phyloP scores from a whole-genome alignment of 1,140 invertebrate genomes.

The Protaetia brevitarsis region DNA sequence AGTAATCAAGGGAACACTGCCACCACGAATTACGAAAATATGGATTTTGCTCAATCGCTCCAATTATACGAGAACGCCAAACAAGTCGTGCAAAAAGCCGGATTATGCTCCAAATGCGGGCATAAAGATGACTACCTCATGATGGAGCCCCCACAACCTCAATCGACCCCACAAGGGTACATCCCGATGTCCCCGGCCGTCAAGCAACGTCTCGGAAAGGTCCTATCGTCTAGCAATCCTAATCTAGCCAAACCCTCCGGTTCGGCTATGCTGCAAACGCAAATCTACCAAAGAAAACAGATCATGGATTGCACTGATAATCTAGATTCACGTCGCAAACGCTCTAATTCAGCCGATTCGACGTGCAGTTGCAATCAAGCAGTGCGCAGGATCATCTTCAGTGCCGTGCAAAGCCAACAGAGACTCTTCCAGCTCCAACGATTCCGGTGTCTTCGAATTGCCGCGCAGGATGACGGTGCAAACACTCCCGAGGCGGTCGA shows the following conservation, averaged over 20 bases:
- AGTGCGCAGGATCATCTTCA: slow-evolving; percentile 68
- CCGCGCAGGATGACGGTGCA: slow-evolving; percentile 47
- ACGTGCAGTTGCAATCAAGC: slow-evolving; percentile 51
- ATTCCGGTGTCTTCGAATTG: slow-evolving; percentile 76
- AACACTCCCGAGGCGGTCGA: slow-evolving; percentile 67
- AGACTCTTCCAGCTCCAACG: slow-evolving; percentile 80
- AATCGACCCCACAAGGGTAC: slow-evolving; percentile 56
- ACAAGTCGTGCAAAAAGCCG: slow-evolving; percentile 51
- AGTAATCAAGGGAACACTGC: not conserved
- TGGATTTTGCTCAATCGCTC: slow-evolving; percentile 72
- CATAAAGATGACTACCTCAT: slow-evolving; percentile 67
- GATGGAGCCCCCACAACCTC: slow-evolving; percentile 59
- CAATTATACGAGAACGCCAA: slow-evolving; percentile 76
- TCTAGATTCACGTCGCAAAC: slow-evolving; percentile 53
- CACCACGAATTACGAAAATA: slow-evolving; percentile 67
- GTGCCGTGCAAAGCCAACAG: slow-evolving; percentile 74
- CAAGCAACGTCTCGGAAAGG: slow-evolving; percentile 51
- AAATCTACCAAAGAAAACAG: slow-evolving; percentile 59
- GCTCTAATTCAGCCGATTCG: slow-evolving; percentile 72
- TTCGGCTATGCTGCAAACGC: slow-evolving; percentile 49
- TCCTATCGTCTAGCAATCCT: slow-evolving; percentile 49
- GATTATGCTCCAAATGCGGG: slow-evolving; percentile 63
- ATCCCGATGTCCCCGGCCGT: slow-evolving; percentile 67
- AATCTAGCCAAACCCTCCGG: slow-evolving; percentile 42
- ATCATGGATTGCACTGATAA: slow-evolving; percentile 53